Evolutionary conservation across 2,797 vertebrate species (phyloP), one percentile per base, ranked within the genome.

Genomic region (Macroramphosus scolopax): DNA sequence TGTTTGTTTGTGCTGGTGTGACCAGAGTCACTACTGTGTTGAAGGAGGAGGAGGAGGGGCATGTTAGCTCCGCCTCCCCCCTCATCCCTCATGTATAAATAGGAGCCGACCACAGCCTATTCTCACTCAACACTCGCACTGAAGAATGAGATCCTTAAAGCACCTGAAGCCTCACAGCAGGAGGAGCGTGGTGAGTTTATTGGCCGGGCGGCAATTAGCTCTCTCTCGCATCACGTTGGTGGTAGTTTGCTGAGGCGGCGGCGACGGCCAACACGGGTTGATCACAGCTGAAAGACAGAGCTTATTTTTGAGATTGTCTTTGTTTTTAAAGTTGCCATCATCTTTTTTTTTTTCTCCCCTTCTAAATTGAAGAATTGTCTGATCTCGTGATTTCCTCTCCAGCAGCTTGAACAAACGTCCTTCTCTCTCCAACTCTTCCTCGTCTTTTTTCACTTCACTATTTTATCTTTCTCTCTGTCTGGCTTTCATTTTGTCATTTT

Each of bases 161-260:
- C 89, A 91, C 89, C 87, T 91, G 83, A 91, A 90, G 62, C 87
- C 82, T 72, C 87, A 89, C 78, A 85, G 72, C 86, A 87, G 83
- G 84, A 86, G 82, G 80, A 89, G 81, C 46, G 83, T 78, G 89
- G 89, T 90, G 85, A 90, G 89, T 91, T 78, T 11, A 30, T 38
- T 24, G 17, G 17, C 36, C 15, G 15, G 14, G 18, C 14, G 13
- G 16, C 46, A 37, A 51, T 31, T 41, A 51, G 31, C 63, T 61
- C 48, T 53, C 34, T 10, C 49, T 71, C 12, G 16, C 51, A 55
- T 59, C 66, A 56, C 63, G 61, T 72, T 44, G 22, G 60, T 29
- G 52, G 30, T 47, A 28, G 57, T 62, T 52, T 32, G 8, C 8
- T 10, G 17, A 61, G 15, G 31, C 9, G 41, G 15, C 4, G 46